Conservation (phyloP, 2,888 invertebrate genomes). For the Lampropteryx suffumata region DNA sequence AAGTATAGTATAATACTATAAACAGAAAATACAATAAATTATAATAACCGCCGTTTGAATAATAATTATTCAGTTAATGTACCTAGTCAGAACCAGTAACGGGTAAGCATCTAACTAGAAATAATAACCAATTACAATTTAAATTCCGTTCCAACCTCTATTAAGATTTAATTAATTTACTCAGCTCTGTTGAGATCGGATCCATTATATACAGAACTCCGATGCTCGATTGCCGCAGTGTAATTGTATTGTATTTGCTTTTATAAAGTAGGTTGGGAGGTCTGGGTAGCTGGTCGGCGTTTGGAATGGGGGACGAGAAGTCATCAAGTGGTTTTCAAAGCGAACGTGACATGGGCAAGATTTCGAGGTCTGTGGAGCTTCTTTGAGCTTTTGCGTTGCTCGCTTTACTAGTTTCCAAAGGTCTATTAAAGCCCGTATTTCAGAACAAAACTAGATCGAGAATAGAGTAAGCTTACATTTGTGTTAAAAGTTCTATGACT, state of each 20-base stretch:
- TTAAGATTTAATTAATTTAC: slow-evolving; percentile 44
- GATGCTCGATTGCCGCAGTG: slow-evolving; percentile 9
- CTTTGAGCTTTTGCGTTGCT: background rate
- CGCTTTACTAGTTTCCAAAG: background rate
- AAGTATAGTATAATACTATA: no score
- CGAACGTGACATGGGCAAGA: slow-evolving; percentile 42
- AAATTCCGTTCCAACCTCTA: slow-evolving; percentile 39
- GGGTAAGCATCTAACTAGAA: slow-evolving; percentile 12
- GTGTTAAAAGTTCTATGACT: no score
- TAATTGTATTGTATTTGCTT: slow-evolving; percentile 10
- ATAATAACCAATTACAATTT: slow-evolving; percentile 38
- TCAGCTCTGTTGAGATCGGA: slow-evolving; percentile 25
- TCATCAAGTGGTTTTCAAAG: slow-evolving; percentile 46
- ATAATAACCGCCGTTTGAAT: no score
- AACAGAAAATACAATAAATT: no score
- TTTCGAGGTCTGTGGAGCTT: slow-evolving; percentile 35
- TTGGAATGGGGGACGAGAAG: slow-evolving; percentile 36
- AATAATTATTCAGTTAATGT: background rate
- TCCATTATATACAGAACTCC: slow-evolving; percentile 27
- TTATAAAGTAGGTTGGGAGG: slow-evolving; percentile 4
- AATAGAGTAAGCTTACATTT: no score
- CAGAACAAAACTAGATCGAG: no score
- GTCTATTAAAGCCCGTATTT: no score
- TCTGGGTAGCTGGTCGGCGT: slow-evolving; percentile 26
- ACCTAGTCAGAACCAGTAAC: slow-evolving; percentile 20